These are phyloP conservation scores for Aleiodes alternator DNA, from an alignment of 2,888 invertebrate species.

Conservation along the genomic window DNA sequence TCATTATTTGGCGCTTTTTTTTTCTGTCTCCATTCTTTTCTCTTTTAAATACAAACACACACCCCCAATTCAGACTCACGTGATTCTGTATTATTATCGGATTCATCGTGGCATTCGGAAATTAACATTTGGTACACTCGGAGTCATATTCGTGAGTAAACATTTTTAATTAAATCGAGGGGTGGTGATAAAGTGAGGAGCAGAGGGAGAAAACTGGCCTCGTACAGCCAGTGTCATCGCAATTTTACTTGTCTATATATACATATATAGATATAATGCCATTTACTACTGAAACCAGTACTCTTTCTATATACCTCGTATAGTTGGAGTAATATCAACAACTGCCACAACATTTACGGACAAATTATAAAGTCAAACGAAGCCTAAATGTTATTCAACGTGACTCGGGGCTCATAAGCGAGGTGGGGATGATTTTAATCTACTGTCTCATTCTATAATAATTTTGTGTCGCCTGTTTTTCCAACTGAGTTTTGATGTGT, in stretches of 20 bases:
- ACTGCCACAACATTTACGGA: conserved; percentile 45
- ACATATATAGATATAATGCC: conserved; percentile 29
- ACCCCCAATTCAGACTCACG: not conserved
- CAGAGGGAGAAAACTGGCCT: conserved; percentile 16
- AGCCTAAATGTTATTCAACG: conserved; percentile 54
- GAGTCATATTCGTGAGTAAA: conserved; percentile 52
- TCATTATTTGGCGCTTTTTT: not conserved
- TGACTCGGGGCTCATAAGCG: not conserved
- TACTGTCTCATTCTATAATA: not conserved
- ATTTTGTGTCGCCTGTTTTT: conserved; percentile 30
- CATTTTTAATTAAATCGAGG: conserved; percentile 56
- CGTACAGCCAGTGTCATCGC: conserved; percentile 7
- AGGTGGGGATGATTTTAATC: too few species aligned
- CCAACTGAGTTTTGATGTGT: conserved; percentile 53
- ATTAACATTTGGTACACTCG: conserved; percentile 47
- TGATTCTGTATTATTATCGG: conserved; percentile 22
- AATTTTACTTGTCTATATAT: conserved; percentile 11
- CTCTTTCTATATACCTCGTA: not conserved
- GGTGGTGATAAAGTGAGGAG: conserved; percentile 33
- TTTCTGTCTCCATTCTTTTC: not conserved
- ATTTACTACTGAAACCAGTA: conserved; percentile 17
- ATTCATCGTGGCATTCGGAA: conserved; percentile 20
- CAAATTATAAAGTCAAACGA: conserved; percentile 59
- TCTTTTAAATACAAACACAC: not conserved
- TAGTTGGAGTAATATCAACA: conserved; percentile 4